Base-by-base conservation (phyloP, 2,797 vertebrate species). In the Naso thynnoides region DNA sequence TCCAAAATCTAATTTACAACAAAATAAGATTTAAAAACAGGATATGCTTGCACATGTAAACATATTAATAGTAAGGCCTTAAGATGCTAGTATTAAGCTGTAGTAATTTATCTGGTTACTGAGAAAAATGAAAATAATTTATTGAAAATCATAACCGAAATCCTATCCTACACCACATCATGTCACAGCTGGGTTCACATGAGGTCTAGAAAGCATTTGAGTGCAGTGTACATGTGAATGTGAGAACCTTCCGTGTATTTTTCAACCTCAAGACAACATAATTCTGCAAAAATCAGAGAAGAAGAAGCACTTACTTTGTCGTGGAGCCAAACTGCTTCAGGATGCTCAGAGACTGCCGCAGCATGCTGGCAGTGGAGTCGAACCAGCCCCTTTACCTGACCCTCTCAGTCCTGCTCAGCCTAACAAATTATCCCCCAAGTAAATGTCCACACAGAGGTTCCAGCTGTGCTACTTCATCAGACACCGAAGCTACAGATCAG, bases 321-420 rank as follows among this genome's bases (percentile, higher is more conserved):
- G 76, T 50, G 45, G 89, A 92, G 81, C 93, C 85, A 45, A 94
- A 50, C 84, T 92, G 93, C 85, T 94, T 94, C 72, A 95, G 83
- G 84, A 93, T 90, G 84, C 86, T 94, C 75, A 95, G 78, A 78
- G 93, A 94, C 82, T 92, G 92, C 59, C 93, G 94, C 31, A 95
- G 90, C 91, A 94, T 93, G 70, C 70, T 88, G 73, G 56, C 79
- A 58, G 74, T 36, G 45, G 63, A 74, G 59, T 80, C 81, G 27
- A 41, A 74, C 31, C 62, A 64, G 70, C 31, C n/a, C 58, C 23
- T 78, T 85, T 76, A 63, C 75, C 80, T 61, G 87, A 83, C 76
- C 63, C 21, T 19, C 50, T 54, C 62, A 38, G 61, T 60, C 66
- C 63, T 14, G 57, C 62, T 76, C 53, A 39, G 67, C 41, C 59